phyloP scores from a whole-genome alignment of 2,888 invertebrate genomes.

The Leptinotarsa juncta region DNA sequence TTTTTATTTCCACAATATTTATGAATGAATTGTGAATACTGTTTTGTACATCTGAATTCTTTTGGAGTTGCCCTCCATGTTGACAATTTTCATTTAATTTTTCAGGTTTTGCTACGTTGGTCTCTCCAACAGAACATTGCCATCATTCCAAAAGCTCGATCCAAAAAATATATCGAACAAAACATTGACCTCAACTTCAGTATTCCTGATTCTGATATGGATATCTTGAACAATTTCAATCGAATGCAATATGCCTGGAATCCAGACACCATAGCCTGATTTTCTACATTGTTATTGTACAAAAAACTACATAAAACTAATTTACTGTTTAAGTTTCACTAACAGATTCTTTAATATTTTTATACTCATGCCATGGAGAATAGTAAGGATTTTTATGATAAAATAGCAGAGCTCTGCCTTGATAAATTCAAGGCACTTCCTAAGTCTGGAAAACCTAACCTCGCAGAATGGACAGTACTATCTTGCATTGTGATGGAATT shows the following conservation, averaged over 20 bases:
- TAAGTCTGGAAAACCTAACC: conserved; percentile 83
- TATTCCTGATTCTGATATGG: conserved; percentile 70
- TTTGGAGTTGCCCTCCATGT: too few relatives aligned
- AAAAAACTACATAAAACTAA: not conserved
- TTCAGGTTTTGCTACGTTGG: conserved; percentile 78
- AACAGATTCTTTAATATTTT: conserved; percentile 23
- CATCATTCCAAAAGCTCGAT: conserved; percentile 75
- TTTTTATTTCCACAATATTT: too few relatives aligned
- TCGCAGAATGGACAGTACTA: conserved; percentile 86
- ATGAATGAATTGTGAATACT: too few relatives aligned
- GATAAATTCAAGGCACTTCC: conserved; percentile 73
- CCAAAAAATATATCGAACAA: conserved; percentile 69
- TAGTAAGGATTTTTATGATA: conserved; percentile 51
- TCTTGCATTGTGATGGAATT: conserved; percentile 77
- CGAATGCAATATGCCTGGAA: conserved; percentile 71
- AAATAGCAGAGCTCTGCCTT: conserved; percentile 72
- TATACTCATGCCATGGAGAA: conserved; percentile 32
- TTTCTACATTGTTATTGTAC: not conserved
- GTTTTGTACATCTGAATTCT: too few relatives aligned
- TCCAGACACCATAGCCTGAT: conserved; percentile 67
- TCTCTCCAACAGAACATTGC: conserved; percentile 78
- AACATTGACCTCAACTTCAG: conserved; percentile 73
- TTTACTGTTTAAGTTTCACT: conserved; percentile 27
- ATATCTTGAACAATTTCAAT: conserved; percentile 46
- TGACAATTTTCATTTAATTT: not conserved